phyloP scores from a whole-genome alignment of 2,888 invertebrate species.

The Lepidocyrtoides sp. region DNA sequence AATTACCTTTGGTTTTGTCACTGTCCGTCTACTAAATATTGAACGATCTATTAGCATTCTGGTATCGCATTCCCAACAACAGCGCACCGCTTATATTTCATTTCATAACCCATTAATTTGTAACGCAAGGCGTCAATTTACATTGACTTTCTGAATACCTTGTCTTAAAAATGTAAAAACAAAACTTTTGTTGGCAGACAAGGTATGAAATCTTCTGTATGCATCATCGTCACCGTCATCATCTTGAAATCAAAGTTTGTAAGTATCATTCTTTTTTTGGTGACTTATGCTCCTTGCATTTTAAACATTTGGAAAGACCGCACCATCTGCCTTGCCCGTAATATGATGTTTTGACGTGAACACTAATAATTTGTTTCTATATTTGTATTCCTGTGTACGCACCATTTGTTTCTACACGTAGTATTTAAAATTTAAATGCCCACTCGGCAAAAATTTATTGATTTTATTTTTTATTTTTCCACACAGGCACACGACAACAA shows the following conservation, averaged over 20 bases:
- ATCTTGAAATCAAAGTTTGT: background rate
- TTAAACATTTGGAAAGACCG: constrained; percentile 13
- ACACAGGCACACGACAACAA: constrained; percentile 66
- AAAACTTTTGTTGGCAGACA: background rate
- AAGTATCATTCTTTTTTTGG: background rate
- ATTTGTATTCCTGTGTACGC: background rate
- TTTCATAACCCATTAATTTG: constrained; percentile 69
- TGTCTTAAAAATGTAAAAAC: constrained; percentile 17
- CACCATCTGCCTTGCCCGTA: background rate
- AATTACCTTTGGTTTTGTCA: constrained; percentile 68
- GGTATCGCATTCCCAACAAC: constrained; percentile 8
- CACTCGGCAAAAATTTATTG: constrained; percentile 28
- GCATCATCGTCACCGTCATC: background rate
- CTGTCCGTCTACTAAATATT: constrained; percentile 32
- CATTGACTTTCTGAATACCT: constrained; percentile 18
- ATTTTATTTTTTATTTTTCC: constrained; percentile 52
- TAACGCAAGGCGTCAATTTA: constrained; percentile 52
- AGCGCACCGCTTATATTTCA: constrained; percentile 36
- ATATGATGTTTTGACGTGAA: background rate
- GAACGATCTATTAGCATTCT: constrained; percentile 50
- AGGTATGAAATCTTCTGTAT: background rate
- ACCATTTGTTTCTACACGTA: background rate
- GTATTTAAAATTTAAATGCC: constrained; percentile 50
- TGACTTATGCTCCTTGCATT: constrained; percentile 40
- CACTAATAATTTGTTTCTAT: background rate